Conservation (phyloP, 92 coral and sea anemone genomes). For the Hydrozoanthus gracilis region DNA sequence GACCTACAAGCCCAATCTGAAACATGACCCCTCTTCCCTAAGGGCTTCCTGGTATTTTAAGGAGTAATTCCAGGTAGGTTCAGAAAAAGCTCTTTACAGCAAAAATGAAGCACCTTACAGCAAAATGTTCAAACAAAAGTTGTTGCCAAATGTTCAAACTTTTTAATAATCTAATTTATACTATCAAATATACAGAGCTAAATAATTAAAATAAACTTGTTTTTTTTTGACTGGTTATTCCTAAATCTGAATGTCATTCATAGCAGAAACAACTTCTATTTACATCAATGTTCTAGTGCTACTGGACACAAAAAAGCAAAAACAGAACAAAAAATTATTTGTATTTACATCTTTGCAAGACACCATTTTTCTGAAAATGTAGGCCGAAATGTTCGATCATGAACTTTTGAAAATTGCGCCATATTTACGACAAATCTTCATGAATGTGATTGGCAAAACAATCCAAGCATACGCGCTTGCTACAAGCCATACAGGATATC, state of each 20-base stretch:
- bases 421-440: constrained; percentile 37
- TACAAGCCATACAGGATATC: constrained; percentile 23
- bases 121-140: constrained; percentile 32
- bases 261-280: no score
- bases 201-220: constrained; percentile 35
- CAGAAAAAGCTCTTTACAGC: constrained; percentile 33
- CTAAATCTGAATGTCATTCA: constrained; percentile 37
- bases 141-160: constrained; percentile 41
- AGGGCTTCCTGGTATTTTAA: constrained; percentile 15
- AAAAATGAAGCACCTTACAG: constrained; percentile 48
- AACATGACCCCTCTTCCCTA: constrained; percentile 38
- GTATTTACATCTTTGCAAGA: no score
- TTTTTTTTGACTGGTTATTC: constrained; percentile 41
- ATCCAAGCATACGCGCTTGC: constrained; percentile 39
- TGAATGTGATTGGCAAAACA: constrained; percentile 45
- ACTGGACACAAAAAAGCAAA: no score
- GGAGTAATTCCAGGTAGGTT: constrained; percentile 40
- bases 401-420: constrained; percentile 28
- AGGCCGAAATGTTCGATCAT: constrained; percentile 33
- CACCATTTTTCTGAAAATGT: constrained; percentile 24
- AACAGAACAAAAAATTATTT: constrained; percentile 37
- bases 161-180: constrained; percentile 34
- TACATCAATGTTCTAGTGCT: no score
- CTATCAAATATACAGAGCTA: constrained; percentile 1
- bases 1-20: constrained; percentile 40